These are phyloP conservation scores for Melieria omissa DNA, from an alignment of 2,888 invertebrate genomes.

Conservation along the genomic window DNA sequence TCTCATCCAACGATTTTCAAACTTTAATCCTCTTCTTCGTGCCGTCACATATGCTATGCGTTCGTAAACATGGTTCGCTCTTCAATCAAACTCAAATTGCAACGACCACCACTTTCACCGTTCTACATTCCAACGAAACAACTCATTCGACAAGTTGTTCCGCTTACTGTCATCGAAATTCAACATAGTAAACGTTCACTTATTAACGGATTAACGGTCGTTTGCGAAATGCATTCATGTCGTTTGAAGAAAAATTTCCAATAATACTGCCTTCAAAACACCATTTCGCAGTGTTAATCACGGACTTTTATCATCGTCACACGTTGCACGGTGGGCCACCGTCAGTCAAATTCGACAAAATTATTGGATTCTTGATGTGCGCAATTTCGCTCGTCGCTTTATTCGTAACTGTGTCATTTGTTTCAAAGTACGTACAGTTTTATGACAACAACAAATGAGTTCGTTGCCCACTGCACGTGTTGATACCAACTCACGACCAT, in stretches of 20 bases:
- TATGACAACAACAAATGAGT: not conserved
- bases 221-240: not conserved
- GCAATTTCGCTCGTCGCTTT: not conserved
- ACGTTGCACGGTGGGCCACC: constrained; percentile 5
- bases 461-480: not conserved
- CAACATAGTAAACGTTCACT: too few species aligned
- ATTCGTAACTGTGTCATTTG: not conserved
- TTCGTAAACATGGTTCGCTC: too few species aligned
- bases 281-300: not conserved
- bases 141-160: too few species aligned
- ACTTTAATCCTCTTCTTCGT: too few species aligned
- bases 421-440: not conserved
- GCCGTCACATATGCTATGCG: too few species aligned
- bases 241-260: too few species aligned
- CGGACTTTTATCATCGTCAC: not conserved
- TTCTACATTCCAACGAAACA: too few species aligned
- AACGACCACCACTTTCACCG: too few species aligned
- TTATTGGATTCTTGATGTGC: not conserved
- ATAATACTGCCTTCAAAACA: too few species aligned
- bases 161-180: too few species aligned
- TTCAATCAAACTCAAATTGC: too few species aligned
- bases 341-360: not conserved
- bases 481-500: not conserved
- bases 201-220: not conserved
- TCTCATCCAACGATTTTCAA: too few species aligned